Base-by-base conservation (phyloP, 2,888 invertebrate genomes). In the Drosophila kuntzei region DNA sequence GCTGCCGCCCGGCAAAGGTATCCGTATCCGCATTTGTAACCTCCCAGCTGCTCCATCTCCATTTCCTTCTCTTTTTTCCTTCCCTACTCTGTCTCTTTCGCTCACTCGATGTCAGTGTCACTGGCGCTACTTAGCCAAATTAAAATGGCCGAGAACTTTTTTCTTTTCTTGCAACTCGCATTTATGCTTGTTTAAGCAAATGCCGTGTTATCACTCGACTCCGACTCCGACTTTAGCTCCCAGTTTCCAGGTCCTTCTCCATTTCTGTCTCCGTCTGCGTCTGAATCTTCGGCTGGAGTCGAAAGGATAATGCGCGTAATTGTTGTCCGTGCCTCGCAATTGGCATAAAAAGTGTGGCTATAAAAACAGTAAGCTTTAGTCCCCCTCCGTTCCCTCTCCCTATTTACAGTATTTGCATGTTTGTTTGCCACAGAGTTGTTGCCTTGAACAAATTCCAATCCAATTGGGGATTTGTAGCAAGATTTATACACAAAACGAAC, bases 101-200 rank as follows among this genome's bases (percentile, higher is more conserved):
- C 29, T 47, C 16, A 0, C 36, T 12, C 12, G 57, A 39, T 57
- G 62, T 66, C 57, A 71, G 68, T 77, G 80, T 82, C 78, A 84
- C 81, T 87, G 87, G 49, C 63, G 76, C 88, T 84, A 84, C 83
- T 84, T 87, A 84, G 86, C 82, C 72, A 87, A 87, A 84, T 84
- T 87, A 87, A 84, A 84, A 87, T 79, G 74, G 79, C 72, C 59
- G 27, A 58, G 41, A 65, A 61, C 46, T 73, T 54, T 57, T 46
- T 14, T n/a, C 0, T 12, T 49, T 43, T 64, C 53, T 57, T 78
- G 66, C 71, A 63, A 62, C 72, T 87, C 65, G 65, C 77, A 79
- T 84, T 84, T 82, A 80, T 81, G 81, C 81, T 81, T 81, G 81
- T 81, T 81, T 87, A 81, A 87, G 81, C 81, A 81, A 81, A 81